phyloP scores from a whole-genome alignment of 2,797 vertebrate genomes.

The Myotis findleyi region DNA sequence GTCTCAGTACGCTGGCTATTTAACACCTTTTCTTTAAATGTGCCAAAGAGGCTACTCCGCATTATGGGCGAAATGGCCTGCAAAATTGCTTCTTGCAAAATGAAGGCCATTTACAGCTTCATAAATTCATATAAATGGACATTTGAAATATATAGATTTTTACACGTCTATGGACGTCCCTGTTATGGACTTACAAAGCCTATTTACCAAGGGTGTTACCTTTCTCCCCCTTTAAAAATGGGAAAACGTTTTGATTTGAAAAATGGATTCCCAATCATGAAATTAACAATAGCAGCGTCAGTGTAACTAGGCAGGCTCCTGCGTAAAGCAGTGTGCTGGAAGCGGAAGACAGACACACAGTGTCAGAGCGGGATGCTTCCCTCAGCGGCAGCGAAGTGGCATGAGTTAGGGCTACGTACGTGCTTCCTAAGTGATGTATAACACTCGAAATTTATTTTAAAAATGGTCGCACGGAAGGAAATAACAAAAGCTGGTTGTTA shows the following conservation, averaged over 20 bases:
- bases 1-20: background rate
- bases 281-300: background rate
- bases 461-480: conserved; percentile 78
- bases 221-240: conserved; percentile 39
- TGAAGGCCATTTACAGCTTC: conserved; percentile 59
- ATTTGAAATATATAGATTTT: conserved; percentile 21
- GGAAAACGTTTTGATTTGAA: conserved; percentile 31
- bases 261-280: conserved; percentile 45
- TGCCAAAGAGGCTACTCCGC: conserved; percentile 28
- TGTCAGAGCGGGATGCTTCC: conserved; percentile 76
- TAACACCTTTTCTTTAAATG: background rate
- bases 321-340: conserved; percentile 58
- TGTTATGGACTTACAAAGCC: background rate
- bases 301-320: conserved; percentile 30
- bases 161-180: background rate
- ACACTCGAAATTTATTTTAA: conserved; percentile 80
- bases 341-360: conserved; percentile 69
- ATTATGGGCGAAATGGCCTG: conserved; percentile 9
- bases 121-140: conserved; percentile 23
- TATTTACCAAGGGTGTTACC: conserved; percentile 58
- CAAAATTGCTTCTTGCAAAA: conserved; percentile 69
- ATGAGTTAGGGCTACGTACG: conserved; percentile 76
- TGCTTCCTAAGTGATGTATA: conserved; percentile 80
- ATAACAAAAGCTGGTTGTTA: conserved; percentile 79
- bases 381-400: conserved; percentile 65